Evolutionary conservation across 2,888 invertebrate genomes (phyloP), one percentile per base, ranked within the genome.

Genomic region (Acleris holmiana): DNA sequence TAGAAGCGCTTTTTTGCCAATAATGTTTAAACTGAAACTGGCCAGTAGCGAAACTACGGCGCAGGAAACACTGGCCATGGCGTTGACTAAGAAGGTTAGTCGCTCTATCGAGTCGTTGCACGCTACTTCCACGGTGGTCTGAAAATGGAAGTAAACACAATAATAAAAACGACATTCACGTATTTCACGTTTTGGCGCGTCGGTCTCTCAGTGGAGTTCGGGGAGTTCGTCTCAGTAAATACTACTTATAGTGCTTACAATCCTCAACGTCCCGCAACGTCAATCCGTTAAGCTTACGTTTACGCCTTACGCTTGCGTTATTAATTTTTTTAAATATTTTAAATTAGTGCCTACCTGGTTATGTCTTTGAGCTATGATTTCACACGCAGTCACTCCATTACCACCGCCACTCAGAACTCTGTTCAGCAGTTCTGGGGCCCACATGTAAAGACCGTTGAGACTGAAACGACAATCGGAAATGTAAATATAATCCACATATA

Each of bases 401-500:
- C 75, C 74, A 0, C 71, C 71, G 0, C 83, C 85, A 1, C 84
- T 78, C 7, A 93, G 68, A 15, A 94, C 93, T 66, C 90, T 82
- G 71, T 94, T 94, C 18, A 94, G 73, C 4, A 94, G 88, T 72
- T 94, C 93, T 23, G 94, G 94, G 59, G 94, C 89, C 94, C 94
- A 94, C 85, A 94, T 89, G 69, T 88, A 87, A 4, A 94, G 79
- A 1, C 94, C 93, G 59, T 94, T 93, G 67, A 93, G 81, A 69
- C 94, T 94, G 78, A 84, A 79, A 57, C 40, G 21, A n/a, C 49
- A 23, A 6, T 35, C 53, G 10, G 47, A 47, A 47, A 35, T 5
- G 1, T 35, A 35, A 8, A 35, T 5, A 35, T 35, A 35, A 13
- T 35, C 35, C n/a, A n/a, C n/a, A n/a, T n/a, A n/a, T n/a, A n/a